Evolutionary conservation across 2,113 vertebrate species (phyloP), one percentile per base, ranked within the genome.

Genomic region (Podiceps cristatus): DNA sequence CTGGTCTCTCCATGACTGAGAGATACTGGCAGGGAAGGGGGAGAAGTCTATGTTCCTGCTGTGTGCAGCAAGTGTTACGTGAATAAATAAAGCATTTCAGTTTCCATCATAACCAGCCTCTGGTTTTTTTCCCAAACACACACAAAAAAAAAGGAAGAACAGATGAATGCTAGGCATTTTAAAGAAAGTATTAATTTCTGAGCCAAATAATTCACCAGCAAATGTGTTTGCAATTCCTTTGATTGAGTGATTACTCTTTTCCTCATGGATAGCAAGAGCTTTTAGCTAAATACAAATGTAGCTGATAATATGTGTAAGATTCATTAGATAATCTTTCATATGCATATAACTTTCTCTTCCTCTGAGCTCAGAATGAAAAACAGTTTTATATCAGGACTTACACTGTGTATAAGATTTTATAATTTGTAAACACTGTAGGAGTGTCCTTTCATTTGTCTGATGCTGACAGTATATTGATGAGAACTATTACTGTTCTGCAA

Each of bases 81-180:
- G 80, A 94, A 92, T 91, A 95, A 95, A 96, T 83, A 92, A 90
- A 91, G 14, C 35, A 81, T 88, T 95, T 97, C 47, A 35, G 64
- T 89, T 92, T 96, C 56, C 52, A 81, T 71, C 86, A 89, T 52
- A 95, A 67, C 27, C 28, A 85, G 66, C 49, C 56, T 86, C 64
- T 81, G 73, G 25, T 35, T 81, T 78, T 80, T 60, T 78, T 59
- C 33, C 44, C 29, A 84, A 95, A 67, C 1, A 44, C 10, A 59
- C 20, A 4, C n/a, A 22, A 27, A 42, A 52, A 72, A 60, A 45
- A 33, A 7, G 2, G 18, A 12, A 72, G 28, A 64, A 80, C 17
- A 76, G 47, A 84, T 75, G 27, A 95, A 75, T 64, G 24, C 3
- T 67, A 72, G 45, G 3, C 27, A 74, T 53, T 64, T 91, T 60